Evolutionary conservation across 2,797 vertebrate genomes (phyloP).

Genomic region (Prunella strophiata): DNA sequence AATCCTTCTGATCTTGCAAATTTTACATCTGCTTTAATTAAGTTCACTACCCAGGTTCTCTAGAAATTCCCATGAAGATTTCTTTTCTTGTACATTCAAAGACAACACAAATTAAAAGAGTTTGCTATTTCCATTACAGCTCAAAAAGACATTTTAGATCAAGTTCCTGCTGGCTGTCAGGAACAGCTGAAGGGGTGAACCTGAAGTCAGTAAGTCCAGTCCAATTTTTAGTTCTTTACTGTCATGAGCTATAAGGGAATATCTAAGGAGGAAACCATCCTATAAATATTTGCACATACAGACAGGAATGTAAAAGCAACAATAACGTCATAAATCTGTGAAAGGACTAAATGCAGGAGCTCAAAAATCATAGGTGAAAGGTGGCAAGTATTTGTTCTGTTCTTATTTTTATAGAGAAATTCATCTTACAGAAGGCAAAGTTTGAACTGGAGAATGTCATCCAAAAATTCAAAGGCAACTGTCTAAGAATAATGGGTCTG

Average conservation of each 20-base stretch:
- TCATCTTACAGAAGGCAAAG: neutral
- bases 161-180: neutral
- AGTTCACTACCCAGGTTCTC: neutral
- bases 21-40: neutral
- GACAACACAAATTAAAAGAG: neutral
- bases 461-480: neutral
- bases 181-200: neutral
- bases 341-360: neutral
- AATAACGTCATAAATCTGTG: neutral
- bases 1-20: neutral
- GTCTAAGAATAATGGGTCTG: neutral
- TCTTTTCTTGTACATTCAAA: neutral
- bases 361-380: accelerated
- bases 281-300: neutral
- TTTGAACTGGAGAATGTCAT: neutral
- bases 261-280: neutral
- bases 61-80: neutral
- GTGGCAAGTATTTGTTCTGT: neutral
- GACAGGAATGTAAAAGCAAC: neutral
- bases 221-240: neutral
- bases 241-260: neutral
- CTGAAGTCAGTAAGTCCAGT: neutral
- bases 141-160: neutral
- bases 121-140: neutral
- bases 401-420: neutral